Evolutionary conservation across 2,797 vertebrate species (phyloP), one percentile per base, ranked within the genome.

Genomic region (Gymnopithys bicolor): DNA sequence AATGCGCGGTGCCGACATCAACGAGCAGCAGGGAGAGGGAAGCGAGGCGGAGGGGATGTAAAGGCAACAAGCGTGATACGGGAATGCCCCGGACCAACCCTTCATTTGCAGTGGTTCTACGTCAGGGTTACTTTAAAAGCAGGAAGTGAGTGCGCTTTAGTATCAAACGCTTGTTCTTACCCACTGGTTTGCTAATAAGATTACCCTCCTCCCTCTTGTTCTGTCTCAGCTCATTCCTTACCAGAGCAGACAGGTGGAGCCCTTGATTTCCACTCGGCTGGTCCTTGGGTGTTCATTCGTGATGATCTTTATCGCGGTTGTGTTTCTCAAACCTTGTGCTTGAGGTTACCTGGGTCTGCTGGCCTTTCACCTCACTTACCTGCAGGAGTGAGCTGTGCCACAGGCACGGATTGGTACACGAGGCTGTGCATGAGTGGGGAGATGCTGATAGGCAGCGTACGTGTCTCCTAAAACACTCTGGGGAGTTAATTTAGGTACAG

Each of bases 391-490:
- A 70, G 3, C 35, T 28, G 25, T 19, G 64, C 33, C 48, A 18
- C 17, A 9, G 41, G 41, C 75, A 13, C 5, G 52, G 22, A 39
- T 39, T 8, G 1, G 17, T n/a, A 5, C 68, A 8, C 52, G 5
- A 13, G 30, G 7, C 4, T 51, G 12, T 12, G 49, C 2, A 6
- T 7, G 32, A 53, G 12, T 2, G 5, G 27, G 24, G 24, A n/a
- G 27, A 9, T 70, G 39, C 82, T 28, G 74, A 74, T 11, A 32
- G 43, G 15, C 30, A 8, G 24, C 6, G 0, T 3, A 1, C 0
- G 0, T 0, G 0, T 37, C 1, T 37, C n/a, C 2, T 30, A 15
- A 49, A 74, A n/a, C n/a, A 1, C 9, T 2, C 2, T 0, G 6
- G 2, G 19, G n/a, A 66, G 13, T 25, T 35, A 8, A 0, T 17